phyloP scores from a whole-genome alignment of 2,113 vertebrate species.

The Cebidichthys violaceus region DNA sequence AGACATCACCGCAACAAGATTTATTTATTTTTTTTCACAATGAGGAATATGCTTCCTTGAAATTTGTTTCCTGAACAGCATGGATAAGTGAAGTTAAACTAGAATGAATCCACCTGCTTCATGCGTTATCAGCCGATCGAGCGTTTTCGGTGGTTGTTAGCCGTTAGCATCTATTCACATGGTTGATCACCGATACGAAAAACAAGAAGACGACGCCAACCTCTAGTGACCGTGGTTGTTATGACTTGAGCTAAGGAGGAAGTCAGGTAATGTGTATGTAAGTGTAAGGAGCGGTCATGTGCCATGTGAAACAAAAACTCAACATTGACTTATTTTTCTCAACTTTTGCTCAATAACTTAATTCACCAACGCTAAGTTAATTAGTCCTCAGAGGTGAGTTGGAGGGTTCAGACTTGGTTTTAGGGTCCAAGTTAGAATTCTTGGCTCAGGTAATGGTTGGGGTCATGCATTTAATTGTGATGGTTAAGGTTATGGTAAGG shows the following conservation, averaged over 20 bases:
- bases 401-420: not conserved
- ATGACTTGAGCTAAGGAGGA: too few relatives aligned
- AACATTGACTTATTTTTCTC: not conserved
- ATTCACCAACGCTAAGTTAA: too few relatives aligned
- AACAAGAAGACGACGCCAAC: too few relatives aligned
- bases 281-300: too few relatives aligned
- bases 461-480: not conserved
- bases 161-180: not conserved
- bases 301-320: too few relatives aligned
- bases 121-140: not conserved
- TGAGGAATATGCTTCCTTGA: not conserved
- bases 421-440: not conserved
- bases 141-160: not conserved
- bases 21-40: not conserved
- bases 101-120: not conserved
- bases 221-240: too few relatives aligned
- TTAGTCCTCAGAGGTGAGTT: not conserved
- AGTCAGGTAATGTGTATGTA: too few relatives aligned
- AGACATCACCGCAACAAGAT: conserved; percentile 12
- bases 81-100: not conserved
- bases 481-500: not conserved
- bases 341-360: not conserved
- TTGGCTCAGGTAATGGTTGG: too few relatives aligned
- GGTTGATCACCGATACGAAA: not conserved
- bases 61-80: not conserved